Evolutionary conservation across 35 echinoderm and acorn worm genomes (phyloP).

Genomic region (Anneissia japonica): DNA sequence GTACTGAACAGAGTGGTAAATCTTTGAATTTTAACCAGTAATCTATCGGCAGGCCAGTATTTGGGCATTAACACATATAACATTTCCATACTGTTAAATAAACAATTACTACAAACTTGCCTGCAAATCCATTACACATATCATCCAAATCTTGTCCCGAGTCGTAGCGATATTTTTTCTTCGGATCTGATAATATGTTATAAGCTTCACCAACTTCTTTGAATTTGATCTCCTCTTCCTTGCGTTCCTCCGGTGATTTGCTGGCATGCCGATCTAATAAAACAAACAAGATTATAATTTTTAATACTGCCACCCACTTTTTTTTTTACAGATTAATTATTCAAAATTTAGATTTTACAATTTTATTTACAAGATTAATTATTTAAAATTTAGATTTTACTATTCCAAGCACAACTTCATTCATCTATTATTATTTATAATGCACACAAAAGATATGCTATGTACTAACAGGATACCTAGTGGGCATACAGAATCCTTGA

Average conservation of each 20-base stretch:
- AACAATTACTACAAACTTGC: neutral
- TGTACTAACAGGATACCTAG: too few species aligned
- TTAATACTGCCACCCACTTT: neutral
- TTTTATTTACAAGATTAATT: too few species aligned
- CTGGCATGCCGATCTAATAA: slow-evolving; percentile 82
- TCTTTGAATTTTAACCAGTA: neutral
- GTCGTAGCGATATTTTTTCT: slow-evolving; percentile 73
- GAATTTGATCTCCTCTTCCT: slow-evolving; percentile 93
- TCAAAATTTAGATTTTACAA: too few species aligned
- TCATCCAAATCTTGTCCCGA: slow-evolving; percentile 89
- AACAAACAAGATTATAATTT: neutral
- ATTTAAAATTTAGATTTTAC: too few species aligned
- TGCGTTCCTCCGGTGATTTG: slow-evolving; percentile 66
- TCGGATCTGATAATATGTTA: slow-evolving; percentile 67
- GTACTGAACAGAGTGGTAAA: neutral
- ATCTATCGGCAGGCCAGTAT: neutral
- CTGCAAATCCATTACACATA: slow-evolving; percentile 52
- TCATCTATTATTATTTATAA: too few species aligned
- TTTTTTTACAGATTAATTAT: too few species aligned
- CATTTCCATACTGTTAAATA: neutral
- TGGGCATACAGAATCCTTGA: too few species aligned
- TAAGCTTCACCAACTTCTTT: slow-evolving; percentile 97
- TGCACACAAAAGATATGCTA: too few species aligned
- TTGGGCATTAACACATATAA: neutral
- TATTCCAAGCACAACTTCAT: too few species aligned